These are phyloP conservation scores for Centropristis striata DNA, from an alignment of 2,113 vertebrate species.

Conservation along the genomic window DNA sequence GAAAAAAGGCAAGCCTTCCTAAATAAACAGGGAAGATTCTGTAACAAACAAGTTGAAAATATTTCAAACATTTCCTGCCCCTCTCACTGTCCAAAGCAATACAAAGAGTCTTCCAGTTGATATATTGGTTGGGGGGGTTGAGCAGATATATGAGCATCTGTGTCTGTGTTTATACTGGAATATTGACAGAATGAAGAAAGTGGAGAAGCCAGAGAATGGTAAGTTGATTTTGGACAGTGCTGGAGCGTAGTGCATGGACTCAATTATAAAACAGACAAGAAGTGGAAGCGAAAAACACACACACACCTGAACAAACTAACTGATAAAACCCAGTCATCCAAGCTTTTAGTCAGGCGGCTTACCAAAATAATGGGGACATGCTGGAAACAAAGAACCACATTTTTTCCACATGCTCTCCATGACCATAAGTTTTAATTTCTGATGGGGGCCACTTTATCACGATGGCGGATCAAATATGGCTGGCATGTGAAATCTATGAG, in stretches of 20 bases:
- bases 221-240: conserved; percentile 31
- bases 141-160: conserved; percentile 44
- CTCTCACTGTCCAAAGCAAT: conserved; percentile 36
- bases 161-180: conserved; percentile 58
- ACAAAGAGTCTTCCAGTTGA: conserved; percentile 58
- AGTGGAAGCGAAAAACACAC: neutral
- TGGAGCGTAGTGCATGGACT: conserved; percentile 40
- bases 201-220: conserved; percentile 11
- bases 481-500: too few relatives aligned
- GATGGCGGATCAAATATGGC: too few relatives aligned
- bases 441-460: too few relatives aligned
- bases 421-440: too few relatives aligned
- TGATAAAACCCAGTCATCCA: neutral
- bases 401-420: too few relatives aligned
- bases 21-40: conserved; percentile 68
- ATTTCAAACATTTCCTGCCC: conserved; percentile 71
- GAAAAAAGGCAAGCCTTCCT: conserved; percentile 54
- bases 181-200: conserved; percentile 21
- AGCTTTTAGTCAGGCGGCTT: too few relatives aligned
- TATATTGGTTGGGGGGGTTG: conserved; percentile 6
- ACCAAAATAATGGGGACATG: too few relatives aligned
- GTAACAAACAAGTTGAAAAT: conserved; percentile 58
- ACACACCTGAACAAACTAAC: conserved; percentile 26
- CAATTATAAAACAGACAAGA: conserved; percentile 25
- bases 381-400: too few relatives aligned